Evolutionary conservation across 1,140 invertebrate genomes (phyloP).

Genomic region (Drosophila triauraria): DNA sequence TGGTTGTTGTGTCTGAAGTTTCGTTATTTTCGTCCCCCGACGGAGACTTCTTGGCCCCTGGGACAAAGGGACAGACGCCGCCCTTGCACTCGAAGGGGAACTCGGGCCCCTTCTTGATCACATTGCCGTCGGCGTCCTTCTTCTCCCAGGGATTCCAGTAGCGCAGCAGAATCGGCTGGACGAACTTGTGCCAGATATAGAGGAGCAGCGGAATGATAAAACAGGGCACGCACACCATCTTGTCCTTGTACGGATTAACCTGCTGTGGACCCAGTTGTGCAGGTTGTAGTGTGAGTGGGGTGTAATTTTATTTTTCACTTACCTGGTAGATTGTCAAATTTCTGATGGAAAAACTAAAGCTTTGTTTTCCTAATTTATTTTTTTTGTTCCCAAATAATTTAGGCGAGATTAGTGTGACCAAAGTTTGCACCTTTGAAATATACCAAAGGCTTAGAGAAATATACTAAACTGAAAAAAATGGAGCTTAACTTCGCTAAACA

Average conservation of each 20-base stretch:
- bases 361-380: no score
- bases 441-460: no score
- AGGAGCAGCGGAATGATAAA: conserved; percentile 91
- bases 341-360: not conserved
- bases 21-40: not conserved
- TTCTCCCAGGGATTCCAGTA: conserved; percentile 92
- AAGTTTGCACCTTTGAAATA: no score
- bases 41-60: conserved; percentile 35
- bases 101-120: conserved; percentile 85
- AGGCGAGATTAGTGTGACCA: no score
- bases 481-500: no score
- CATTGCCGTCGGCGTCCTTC: conserved; percentile 87
- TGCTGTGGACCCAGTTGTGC: no score
- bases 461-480: no score
- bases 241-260: not conserved
- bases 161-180: conserved; percentile 89
- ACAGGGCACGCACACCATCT: conserved; percentile 92
- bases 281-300: no score
- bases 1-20: not conserved
- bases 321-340: not conserved
- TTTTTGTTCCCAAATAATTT: no score
- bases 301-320: not conserved
- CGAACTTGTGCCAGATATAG: conserved; percentile 91
- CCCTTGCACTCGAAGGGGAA: conserved; percentile 87
- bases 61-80: conserved; percentile 76